A percentile compares a stretch with the other conserved stretches of the same genome.
Conservation (phyloP, 2,797 vertebrate genomes). For the Nannoperca australis region DNA sequence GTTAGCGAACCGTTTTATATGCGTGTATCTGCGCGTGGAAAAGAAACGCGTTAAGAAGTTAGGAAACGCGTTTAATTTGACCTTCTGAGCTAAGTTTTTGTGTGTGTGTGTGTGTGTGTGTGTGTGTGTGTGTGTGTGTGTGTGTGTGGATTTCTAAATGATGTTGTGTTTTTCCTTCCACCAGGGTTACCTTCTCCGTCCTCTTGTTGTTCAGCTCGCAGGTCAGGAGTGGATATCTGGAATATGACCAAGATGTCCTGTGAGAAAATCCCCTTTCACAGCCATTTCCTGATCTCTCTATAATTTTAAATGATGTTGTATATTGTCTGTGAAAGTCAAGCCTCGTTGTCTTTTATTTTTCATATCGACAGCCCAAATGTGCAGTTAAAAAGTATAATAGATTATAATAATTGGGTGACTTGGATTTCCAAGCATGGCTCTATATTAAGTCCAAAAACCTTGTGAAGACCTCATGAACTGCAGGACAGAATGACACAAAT, state of each 20-base stretch:
- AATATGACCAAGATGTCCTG: slow-evolving; percentile 84
- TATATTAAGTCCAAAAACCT: neutral
- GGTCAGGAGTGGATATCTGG: slow-evolving; percentile 79
- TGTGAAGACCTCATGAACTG: neutral
- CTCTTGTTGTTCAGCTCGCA: slow-evolving; percentile 65
- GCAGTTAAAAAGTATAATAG: neutral
- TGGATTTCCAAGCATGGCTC: no score
- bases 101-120: neutral
- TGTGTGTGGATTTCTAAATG: fast-evolving
- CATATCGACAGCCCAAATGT: neutral
- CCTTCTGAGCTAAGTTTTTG: neutral
- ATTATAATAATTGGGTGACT: neutral
- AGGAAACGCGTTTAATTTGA: neutral
- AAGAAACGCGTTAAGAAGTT: no score
- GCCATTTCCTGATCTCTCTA: neutral
- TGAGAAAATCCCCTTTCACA: slow-evolving; percentile 67
- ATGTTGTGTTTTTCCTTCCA: slow-evolving; percentile 14
- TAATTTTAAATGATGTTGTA: neutral
- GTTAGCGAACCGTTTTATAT: no score
- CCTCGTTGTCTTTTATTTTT: neutral
- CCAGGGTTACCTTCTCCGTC: slow-evolving; percentile 69
- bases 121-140: neutral
- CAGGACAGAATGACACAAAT: neutral
- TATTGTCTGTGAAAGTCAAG: neutral
- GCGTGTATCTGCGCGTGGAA: neutral